These are phyloP conservation scores for Aleiodes testaceus DNA, from an alignment of 2,888 invertebrate species.

Conservation along the genomic window DNA sequence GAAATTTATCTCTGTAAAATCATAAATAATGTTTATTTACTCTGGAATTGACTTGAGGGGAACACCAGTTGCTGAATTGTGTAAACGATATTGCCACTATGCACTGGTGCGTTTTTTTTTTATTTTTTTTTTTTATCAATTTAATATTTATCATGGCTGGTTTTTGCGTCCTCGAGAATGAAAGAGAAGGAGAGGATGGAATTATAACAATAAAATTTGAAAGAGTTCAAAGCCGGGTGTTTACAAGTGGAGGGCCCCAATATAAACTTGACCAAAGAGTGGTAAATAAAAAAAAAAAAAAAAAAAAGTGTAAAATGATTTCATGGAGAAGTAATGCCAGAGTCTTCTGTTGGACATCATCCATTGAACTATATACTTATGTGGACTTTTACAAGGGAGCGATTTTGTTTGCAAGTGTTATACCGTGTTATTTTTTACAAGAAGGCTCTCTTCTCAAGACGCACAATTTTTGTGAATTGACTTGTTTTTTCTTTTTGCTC, in stretches of 20 bases:
- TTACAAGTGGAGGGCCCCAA: conserved; percentile 39
- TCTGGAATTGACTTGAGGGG: conserved; percentile 1
- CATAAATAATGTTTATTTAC: too few species aligned
- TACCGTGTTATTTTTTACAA: conserved; percentile 61
- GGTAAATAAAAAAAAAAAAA: background rate
- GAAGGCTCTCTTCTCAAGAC: background rate
- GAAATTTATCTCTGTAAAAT: too few species aligned
- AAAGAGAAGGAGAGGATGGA: conserved; percentile 14
- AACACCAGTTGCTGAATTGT: conserved; percentile 38
- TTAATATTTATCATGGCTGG: background rate
- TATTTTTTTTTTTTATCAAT: background rate
- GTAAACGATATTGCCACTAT: conserved; percentile 25
- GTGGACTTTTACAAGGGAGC: conserved; percentile 49
- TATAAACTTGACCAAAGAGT: conserved; percentile 35
- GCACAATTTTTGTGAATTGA: conserved; percentile 5
- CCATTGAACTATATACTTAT: conserved; percentile 49
- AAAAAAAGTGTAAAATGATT: background rate
- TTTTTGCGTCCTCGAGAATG: conserved; percentile 10
- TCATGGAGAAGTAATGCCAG: conserved; percentile 4
- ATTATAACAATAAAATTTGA: conserved; percentile 38
- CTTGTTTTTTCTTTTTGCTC: conserved; percentile 17
- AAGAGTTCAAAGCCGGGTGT: conserved; percentile 22
- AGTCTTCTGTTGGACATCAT: conserved; percentile 33
- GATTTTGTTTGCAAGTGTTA: conserved; percentile 46
- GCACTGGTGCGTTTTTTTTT: background rate